A percentile compares a stretch with the other conserved stretches of the same genome.
phyloP scores from a whole-genome alignment of 2,797 vertebrate genomes.

The Lepilemur ruficaudatus region DNA sequence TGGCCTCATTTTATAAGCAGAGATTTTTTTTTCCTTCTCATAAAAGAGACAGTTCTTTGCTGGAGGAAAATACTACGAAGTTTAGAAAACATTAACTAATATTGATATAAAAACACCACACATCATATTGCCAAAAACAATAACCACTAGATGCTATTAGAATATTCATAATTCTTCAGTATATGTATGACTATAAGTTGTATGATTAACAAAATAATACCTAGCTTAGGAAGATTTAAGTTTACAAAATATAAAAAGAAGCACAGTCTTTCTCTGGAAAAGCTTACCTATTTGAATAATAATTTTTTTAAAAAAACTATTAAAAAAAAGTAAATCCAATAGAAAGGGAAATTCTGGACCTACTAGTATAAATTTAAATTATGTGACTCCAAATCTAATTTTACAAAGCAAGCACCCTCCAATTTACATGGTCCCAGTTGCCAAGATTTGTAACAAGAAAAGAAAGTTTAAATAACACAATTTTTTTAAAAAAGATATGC shows the following conservation, averaged over 20 bases:
- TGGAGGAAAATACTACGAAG: conserved; percentile 64
- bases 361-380: not conserved
- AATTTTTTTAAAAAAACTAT: not conserved
- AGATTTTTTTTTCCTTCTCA: conserved; percentile 22
- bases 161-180: conserved; percentile 71
- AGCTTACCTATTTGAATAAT: not conserved
- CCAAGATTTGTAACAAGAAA: not conserved
- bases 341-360: conserved; percentile 5
- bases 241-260: conserved; percentile 67
- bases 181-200: conserved; percentile 44
- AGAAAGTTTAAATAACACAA: not conserved
- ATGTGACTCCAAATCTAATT: not conserved
- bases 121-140: conserved; percentile 59
- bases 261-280: conserved; percentile 38
- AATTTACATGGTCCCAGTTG: not conserved
- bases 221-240: conserved; percentile 36
- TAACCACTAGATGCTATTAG: conserved; percentile 63
- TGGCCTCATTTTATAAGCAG: conserved; percentile 70
- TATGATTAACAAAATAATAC: conserved; percentile 74
- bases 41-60: conserved; percentile 69
- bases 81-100: conserved; percentile 74
- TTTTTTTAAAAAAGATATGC: not conserved
- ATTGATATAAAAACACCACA: conserved; percentile 72
- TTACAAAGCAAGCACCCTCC: not conserved
- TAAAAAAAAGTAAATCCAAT: conserved; percentile 44